Evolutionary conservation across 2,113 vertebrate species (phyloP).

Genomic region (Urocitellus parryii): DNA sequence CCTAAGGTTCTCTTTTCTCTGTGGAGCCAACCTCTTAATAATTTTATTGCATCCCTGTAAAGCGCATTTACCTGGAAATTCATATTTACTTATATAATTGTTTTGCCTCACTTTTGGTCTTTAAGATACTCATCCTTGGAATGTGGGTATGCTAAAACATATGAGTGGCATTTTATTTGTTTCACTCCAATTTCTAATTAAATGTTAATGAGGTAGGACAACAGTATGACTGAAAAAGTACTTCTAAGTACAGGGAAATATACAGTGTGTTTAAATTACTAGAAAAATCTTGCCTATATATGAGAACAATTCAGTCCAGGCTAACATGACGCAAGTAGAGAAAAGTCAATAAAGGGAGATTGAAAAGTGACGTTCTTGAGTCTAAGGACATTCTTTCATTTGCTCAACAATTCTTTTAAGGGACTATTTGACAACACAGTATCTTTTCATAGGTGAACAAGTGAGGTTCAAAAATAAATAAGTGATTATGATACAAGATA

Average conservation of each 20-base stretch:
- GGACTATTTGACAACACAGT: background rate
- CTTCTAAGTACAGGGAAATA: background rate
- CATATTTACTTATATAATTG: slow-evolving; percentile 17
- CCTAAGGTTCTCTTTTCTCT: background rate
- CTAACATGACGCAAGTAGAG: background rate
- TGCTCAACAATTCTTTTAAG: background rate
- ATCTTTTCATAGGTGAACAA: background rate
- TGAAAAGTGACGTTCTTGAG: background rate
- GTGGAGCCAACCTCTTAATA: background rate
- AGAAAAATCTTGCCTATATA: background rate
- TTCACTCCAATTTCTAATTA: background rate
- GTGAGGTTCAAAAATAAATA: background rate
- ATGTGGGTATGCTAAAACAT: background rate
- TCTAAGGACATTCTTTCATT: background rate
- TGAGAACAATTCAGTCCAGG: background rate
- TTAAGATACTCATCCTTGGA: background rate
- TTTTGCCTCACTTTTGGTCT: background rate
- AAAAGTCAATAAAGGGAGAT: background rate
- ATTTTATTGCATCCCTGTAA: background rate
- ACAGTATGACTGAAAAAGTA: background rate
- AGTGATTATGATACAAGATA: background rate
- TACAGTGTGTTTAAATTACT: background rate
- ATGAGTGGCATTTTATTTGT: background rate
- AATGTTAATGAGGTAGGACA: background rate
- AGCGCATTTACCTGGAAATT: background rate